Percentiles rank a stretch among this genome's conserved stretches.
phyloP scores from a whole-genome alignment of 2,113 vertebrate species.

The Mohoua ochrocephala region DNA sequence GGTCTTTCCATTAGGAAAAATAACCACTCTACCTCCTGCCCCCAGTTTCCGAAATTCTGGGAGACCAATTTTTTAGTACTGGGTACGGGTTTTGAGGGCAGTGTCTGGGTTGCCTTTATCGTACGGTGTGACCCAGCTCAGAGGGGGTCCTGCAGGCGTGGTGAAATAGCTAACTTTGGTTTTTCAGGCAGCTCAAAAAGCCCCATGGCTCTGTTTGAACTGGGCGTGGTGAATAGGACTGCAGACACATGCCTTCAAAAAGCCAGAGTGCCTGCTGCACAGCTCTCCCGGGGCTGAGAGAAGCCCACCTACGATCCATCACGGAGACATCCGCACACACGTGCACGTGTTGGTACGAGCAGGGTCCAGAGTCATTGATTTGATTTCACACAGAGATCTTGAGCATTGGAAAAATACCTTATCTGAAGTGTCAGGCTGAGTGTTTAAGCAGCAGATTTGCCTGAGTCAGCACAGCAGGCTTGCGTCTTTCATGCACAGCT shows the following conservation, averaged over 20 bases:
- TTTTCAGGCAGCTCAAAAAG: background rate
- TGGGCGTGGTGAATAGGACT: accelerated
- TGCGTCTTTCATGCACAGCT: background rate
- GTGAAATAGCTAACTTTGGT: background rate
- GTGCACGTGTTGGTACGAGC: accelerated
- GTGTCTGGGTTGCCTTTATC: accelerated
- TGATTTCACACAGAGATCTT: background rate
- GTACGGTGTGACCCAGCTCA: accelerated
- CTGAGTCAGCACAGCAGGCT: background rate
- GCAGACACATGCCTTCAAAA: background rate
- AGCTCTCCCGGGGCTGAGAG: accelerated
- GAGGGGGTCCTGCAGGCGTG: accelerated
- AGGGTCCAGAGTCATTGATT: background rate
- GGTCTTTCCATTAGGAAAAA: background rate
- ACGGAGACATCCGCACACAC: accelerated
- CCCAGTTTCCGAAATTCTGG: background rate
- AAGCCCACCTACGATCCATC: background rate
- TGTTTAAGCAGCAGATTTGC: background rate
- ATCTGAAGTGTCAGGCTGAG: background rate
- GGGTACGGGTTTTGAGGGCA: background rate
- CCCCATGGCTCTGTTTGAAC: background rate
- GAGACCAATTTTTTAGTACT: accelerated
- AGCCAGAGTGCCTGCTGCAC: background rate
- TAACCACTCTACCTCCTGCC: background rate
- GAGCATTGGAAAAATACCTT: background rate